A percentile compares a stretch with the other conserved stretches of the same genome.
phyloP scores from a whole-genome alignment of 1,140 invertebrate species.

The Drosophila miranda region DNA sequence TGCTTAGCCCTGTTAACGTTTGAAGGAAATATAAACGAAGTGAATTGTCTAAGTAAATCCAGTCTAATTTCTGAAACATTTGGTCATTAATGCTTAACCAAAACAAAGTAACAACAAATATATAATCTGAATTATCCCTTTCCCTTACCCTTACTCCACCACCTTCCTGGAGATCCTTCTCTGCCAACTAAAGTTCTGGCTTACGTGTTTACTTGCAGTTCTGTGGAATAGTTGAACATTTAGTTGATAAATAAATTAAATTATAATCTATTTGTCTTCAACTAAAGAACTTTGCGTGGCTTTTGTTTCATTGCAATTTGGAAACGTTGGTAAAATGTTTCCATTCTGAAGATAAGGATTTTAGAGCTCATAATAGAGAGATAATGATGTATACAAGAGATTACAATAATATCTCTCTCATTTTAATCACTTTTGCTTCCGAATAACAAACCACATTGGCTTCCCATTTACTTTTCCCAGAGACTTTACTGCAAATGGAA shows the following conservation, averaged over 20 bases:
- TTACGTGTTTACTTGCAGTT: slow-evolving; percentile 9
- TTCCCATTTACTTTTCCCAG: no score
- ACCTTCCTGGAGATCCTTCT: background rate
- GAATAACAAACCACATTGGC: no score
- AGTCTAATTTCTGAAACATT: background rate
- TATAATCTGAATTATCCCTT: background rate
- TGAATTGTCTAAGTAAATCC: no score
- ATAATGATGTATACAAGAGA: no score
- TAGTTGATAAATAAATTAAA: slow-evolving; percentile 49
- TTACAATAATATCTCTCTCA: no score
- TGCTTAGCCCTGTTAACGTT: slow-evolving; percentile 7
- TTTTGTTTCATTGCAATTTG: background rate
- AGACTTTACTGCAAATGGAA: no score
- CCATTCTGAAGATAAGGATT: no score
- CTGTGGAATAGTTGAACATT: slow-evolving; percentile 45
- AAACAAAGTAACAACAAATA: slow-evolving; percentile 46
- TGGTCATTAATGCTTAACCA: slow-evolving; percentile 24
- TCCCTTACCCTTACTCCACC: background rate
- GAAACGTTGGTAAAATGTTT: background rate
- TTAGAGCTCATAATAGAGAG: no score
- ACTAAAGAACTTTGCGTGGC: slow-evolving; percentile 51
- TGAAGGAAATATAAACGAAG: slow-evolving; percentile 7
- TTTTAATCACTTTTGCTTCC: no score
- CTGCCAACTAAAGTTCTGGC: slow-evolving; percentile 50
- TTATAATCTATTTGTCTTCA: slow-evolving; percentile 38